Evolutionary conservation across 2,888 invertebrate species (phyloP).

Genomic region (Tridacna crocea): DNA sequence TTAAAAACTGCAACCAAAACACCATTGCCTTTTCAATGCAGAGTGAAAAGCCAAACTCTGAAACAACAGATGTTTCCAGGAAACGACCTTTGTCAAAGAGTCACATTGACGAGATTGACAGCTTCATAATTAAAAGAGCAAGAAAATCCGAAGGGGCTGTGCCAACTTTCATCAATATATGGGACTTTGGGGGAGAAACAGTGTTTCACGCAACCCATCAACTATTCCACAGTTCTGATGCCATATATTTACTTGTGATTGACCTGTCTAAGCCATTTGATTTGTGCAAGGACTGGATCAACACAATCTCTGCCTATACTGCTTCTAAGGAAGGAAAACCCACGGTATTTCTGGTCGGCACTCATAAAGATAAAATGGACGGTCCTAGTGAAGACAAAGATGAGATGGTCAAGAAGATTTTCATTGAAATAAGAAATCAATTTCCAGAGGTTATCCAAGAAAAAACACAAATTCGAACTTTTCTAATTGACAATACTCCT

Average conservation of each 20-base stretch:
- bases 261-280: constrained; percentile 9
- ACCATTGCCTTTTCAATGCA: background rate
- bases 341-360: constrained; percentile 37
- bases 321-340: constrained; percentile 31
- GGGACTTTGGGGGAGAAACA: constrained; percentile 36
- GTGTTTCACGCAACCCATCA: constrained; percentile 36
- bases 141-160: background rate
- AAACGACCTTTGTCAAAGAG: background rate
- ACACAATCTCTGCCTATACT: constrained; percentile 32
- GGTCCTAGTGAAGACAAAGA: background rate
- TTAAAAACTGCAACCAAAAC: background rate
- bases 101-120: background rate
- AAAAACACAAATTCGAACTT: constrained; percentile 30
- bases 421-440: constrained; percentile 23
- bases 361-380: constrained; percentile 29
- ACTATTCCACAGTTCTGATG: constrained; percentile 25
- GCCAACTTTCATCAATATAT: constrained; percentile 11
- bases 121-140: background rate
- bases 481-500: constrained; percentile 17
- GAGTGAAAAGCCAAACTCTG: background rate
- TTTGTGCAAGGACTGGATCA: constrained; percentile 32
- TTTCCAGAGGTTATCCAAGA: constrained; percentile 26
- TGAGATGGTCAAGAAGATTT: constrained; percentile 7
- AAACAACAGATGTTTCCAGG: background rate
- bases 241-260: constrained; percentile 20